These are phyloP conservation scores for Nothoprocta pentlandii DNA, from an alignment of 2,113 vertebrate species.

Conservation along the genomic window DNA sequence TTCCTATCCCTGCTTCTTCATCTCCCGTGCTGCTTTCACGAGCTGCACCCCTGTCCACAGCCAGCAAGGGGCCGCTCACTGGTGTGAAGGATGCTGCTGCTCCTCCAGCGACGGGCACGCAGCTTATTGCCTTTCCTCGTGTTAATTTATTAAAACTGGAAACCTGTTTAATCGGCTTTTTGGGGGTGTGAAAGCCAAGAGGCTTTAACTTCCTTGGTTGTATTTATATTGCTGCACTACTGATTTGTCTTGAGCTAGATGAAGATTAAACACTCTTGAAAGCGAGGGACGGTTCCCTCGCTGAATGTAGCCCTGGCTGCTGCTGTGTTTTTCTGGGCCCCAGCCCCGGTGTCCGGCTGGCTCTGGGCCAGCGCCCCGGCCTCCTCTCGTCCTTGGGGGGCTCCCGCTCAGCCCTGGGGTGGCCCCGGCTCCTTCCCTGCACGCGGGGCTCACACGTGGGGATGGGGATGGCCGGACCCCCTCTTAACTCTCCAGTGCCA, in stretches of 20 bases:
- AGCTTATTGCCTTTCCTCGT: conserved; percentile 57
- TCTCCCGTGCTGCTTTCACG: conserved; percentile 34
- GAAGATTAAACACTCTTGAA: conserved; percentile 80
- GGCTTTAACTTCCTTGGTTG: conserved; percentile 49
- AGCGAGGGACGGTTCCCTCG: not conserved
- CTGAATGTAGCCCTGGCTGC: conserved; percentile 32
- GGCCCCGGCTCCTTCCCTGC: too few relatives aligned
- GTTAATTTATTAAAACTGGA: conserved; percentile 67
- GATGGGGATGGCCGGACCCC: too few relatives aligned
- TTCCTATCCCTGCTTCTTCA: not conserved
- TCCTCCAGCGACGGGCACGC: conserved; percentile 29
- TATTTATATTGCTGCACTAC: conserved; percentile 80
- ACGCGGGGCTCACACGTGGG: too few relatives aligned
- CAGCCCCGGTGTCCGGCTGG: not conserved
- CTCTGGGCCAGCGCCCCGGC: not conserved
- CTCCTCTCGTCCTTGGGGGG: not conserved
- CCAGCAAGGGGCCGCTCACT: conserved; percentile 4
- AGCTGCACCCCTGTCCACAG: conserved; percentile 16
- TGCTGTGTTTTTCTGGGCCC: conserved; percentile 22
- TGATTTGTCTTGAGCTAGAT: conserved; percentile 72
- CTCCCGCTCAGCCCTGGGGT: too few relatives aligned
- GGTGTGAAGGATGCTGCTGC: conserved; percentile 34
- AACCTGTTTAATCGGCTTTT: conserved; percentile 32
- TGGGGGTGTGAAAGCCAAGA: conserved; percentile 35
- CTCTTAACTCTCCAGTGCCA: too few relatives aligned